Evolutionary conservation across 2,113 vertebrate genomes (phyloP), one percentile per base, ranked within the genome.

Genomic region (Caranx ignobilis): DNA sequence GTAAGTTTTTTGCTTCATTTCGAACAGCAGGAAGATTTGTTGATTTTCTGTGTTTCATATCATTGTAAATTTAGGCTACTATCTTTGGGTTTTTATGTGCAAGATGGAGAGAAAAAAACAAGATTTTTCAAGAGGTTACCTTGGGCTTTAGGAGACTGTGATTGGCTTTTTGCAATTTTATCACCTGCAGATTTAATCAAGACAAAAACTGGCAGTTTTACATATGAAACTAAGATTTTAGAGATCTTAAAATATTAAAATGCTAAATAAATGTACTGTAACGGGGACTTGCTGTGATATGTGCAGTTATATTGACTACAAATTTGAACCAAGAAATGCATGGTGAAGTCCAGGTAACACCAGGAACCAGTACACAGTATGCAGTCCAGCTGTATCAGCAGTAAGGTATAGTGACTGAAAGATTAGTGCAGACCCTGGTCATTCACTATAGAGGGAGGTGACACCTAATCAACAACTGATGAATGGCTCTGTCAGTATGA

Each of bases 401-500:
- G 21, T 9, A n/a, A 57, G 52, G 37, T 63, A 26, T 26, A 68
- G 47, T 8, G 39, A 26, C 13, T 41, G 37, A n/a, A 71, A 66
- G 52, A 59, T 41, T 63, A 59, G 45, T 41, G 19, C 48, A 85
- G 47, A 56, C 18, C 15, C 56, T 37, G 9, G n/a, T 52, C 54
- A 55, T 48, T 75, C 57, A 71, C 18, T 37, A 15, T n/a, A 64
- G 39, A 69, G 35, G 62, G 32, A n/a, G 65, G 16, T 75, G 56
- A 71, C 71, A 70, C 43, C 56, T 77, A 78, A 80, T 87, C 56
- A 78, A 80, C 83, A 77, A 18, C 0, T 88, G 80, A 87, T 91
- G 43, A 87, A 91, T 83, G 80, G 39, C 72, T 87, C 31, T 55
- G 62, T 54, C 2, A 8, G 4, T 85, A 50, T 74, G 70, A 52